Base-by-base conservation (phyloP, 2,888 invertebrate species). In the Crossocerus cetratus region DNA sequence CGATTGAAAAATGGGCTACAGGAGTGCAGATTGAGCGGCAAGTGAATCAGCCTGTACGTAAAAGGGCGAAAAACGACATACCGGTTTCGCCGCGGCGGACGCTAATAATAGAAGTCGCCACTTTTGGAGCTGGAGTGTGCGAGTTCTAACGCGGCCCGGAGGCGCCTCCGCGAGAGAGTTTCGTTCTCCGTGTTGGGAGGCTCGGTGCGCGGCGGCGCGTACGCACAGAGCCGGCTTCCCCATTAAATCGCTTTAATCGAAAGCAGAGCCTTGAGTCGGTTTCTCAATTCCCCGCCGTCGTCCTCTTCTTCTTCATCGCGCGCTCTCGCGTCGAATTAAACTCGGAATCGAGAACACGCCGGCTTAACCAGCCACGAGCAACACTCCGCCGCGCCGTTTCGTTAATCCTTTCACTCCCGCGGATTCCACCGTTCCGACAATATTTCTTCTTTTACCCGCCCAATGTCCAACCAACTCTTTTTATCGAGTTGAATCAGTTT, bases 81-180 rank as follows among this genome's bases (percentile, higher is more conserved):
- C 83, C 84, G 83, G 83, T 83, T 83, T 83, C 71, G 56, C 63
- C 45, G 57, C 71, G 56, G 60, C 45, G 57, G 21, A 55, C 56
- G 74, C 83, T 81, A 83, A 86, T 86, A 86, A 86, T 85, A 86
- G 85, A 86, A 82, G 70, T 65, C 70, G 71, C 85, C 83, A 77
- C 77, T 86, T 87, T 85, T 85, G 86, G 86, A 70, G 70, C 72
- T 74, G 65, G 72, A 78, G 32, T 32, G 32, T 11, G 32, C 32
- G 32, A 32, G 73, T 77, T 74, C 74, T 81, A 77, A 77, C 76
- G 69, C n/a, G n/a, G n/a, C n/a, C n/a, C n/a, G 77, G 69, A 70
- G 66, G 65, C 69, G 65, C 59, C 65, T 49, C 32, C 3, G 23
- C 23, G 4, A 68, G 63, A 66, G 14, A 49, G n/a, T 49, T 16